Base-by-base conservation (phyloP, 2,113 vertebrate species). In the Hippocampus mohnikei region DNA sequence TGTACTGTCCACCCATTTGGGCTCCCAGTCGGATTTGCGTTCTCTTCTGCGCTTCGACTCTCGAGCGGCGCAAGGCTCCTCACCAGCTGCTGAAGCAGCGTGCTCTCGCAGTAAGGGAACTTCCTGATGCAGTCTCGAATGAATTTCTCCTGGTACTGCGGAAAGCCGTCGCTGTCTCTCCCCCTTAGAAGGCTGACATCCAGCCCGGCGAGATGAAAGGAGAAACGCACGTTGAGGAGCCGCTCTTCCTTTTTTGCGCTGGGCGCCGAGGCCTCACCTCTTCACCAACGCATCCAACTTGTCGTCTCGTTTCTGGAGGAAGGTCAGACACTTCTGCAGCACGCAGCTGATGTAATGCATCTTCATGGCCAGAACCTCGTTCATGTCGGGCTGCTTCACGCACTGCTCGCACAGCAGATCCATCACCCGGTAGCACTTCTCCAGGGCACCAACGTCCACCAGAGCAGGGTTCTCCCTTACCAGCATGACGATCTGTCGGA, bases 281-380 rank as follows among this genome's bases (percentile, higher is more conserved):
- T 93, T 96, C 74, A 96, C 88, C 25, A 98, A 90, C 1, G 89
- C 85, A 1, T 96, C 95, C 61, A 97, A 83, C 63, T 94, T 93
- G 76, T 95, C 93, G 29, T 96, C 93, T 21, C 83, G 88, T n/a
- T 95, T 94, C 69, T 94, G 94, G 21, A 96, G 85, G 86, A 94
- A 96, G 1, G 61, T 40, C n/a, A 84, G 59, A 86, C 84, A 69
- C 92, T 95, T 97, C 89, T 94, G 93, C 71, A 98, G 91, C 79
- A 98, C 88, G 50, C 94, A 96, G 76, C 95, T 95, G 83, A 97
- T 90, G 78, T 95, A 97, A 83, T 98, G 95, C 95, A 96, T 98
- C 91, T 97, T 97, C 92, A 98, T 92, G 72, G 96, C 95, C 78
- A 98, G 87, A 2, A 97, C 94, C 90, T 98, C 96, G 67, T 97